Base-by-base conservation (phyloP, 2,113 vertebrate genomes). In the Aegotheles bennettii region DNA sequence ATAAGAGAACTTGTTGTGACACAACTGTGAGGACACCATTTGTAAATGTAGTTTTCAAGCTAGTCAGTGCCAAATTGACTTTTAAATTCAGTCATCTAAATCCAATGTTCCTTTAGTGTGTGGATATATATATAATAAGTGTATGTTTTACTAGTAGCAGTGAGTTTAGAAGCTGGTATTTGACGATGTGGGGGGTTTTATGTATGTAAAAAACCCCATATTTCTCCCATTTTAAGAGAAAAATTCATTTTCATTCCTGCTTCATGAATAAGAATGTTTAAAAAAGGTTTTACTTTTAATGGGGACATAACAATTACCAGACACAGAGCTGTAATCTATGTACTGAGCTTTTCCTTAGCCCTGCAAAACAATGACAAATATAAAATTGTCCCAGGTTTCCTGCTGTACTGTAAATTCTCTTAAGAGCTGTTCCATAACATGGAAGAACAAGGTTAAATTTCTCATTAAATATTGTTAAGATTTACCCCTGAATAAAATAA, bases 81-180 rank as follows among this genome's bases (percentile, higher is more conserved):
- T 96, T 93, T 93, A 95, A 95, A 95, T 83, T 25, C 68, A 93
- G 51, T 85, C 17, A 78, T 91, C 70, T 94, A 50, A 84, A 90
- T 54, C 31, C 43, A 97, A 51, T 54, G 5, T 56, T 94, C 24
- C 38, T 28, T 79, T 88, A 77, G 17, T 67, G 11, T 60, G 29
- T 65, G 24, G 7, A 12, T 23, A 69, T 87, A 28, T 85, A 94
- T 87, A 28, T 85, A 94, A 78, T 56, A 95, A 94, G 56, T 35
- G 1, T 63, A 73, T 74, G 4, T 57, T 96, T 94, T 77, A 51
- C 20, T 67, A 48, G 47, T 71, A 92, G 36, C 28, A 76, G 54
- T 76, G 40, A 90, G 82, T 93, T 92, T 96, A 53, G 92, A 89
- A 93, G 48, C 33, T 78, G 91, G 23, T 86, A 38, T 61, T 90